Evolutionary conservation across 2,888 invertebrate genomes (phyloP).

Genomic region (Leptopterna dolabrata): DNA sequence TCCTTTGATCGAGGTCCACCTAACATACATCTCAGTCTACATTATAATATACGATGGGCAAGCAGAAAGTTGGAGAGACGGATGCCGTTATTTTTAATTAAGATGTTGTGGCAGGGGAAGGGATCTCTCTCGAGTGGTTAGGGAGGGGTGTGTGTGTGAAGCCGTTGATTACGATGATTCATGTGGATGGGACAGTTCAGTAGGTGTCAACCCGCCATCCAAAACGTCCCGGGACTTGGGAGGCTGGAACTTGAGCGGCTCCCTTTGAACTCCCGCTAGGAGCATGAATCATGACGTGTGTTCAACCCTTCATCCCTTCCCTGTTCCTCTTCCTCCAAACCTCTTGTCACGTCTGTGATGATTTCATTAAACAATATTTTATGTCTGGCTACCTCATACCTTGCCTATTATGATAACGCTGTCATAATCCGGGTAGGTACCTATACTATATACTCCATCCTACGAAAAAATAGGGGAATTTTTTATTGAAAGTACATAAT

Average conservation of each 20-base stretch:
- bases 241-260: neutral
- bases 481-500: no score
- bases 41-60: neutral
- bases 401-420: slow-evolving; percentile 10
- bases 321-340: neutral
- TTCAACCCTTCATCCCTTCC: slow-evolving; percentile 20
- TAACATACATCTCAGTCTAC: no score
- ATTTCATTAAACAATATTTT: slow-evolving; percentile 38
- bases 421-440: no score
- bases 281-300: slow-evolving; percentile 34
- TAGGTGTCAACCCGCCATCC: slow-evolving; percentile 40
- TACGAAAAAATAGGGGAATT: neutral
- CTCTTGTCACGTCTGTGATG: slow-evolving; percentile 1
- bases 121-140: neutral
- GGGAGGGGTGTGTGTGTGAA: neutral
- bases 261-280: neutral
- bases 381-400: neutral
- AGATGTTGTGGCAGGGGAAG: slow-evolving; percentile 25
- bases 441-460: neutral
- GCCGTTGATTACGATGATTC: slow-evolving; percentile 48
- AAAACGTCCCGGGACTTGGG: neutral
- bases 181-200: slow-evolving; percentile 49
- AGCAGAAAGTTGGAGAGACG: neutral
- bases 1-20: no score
- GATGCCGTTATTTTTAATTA: slow-evolving; percentile 23